Conservation (phyloP, 2,797 vertebrate species). For the Eulemur rubriventer region DNA sequence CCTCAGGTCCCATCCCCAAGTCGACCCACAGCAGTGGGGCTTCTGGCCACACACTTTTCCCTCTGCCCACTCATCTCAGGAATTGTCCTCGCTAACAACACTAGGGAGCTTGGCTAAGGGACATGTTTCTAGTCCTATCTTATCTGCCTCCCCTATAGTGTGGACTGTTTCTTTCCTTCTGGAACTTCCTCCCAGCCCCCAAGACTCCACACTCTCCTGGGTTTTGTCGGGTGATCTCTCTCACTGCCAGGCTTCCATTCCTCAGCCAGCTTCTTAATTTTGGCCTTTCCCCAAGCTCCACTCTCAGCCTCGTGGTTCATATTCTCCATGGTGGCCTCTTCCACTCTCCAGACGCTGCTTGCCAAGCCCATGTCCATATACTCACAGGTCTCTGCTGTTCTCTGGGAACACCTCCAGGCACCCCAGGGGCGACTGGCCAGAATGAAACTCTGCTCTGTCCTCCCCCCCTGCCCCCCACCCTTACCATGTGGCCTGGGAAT, state of each 20-base stretch:
- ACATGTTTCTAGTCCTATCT: background rate
- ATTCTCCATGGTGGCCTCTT: background rate
- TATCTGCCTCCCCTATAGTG: background rate
- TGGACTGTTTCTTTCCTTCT: background rate
- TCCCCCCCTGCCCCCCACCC: rapidly evolving
- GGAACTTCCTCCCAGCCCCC: background rate
- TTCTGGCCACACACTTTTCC: background rate
- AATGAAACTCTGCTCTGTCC: background rate
- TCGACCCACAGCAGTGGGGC: background rate
- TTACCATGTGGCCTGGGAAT: background rate
- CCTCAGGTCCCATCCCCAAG: background rate
- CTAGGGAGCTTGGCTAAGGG: background rate
- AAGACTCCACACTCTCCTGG: background rate
- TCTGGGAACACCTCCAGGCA: background rate
- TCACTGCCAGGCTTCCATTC: background rate
- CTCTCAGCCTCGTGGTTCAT: background rate
- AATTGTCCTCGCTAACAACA: background rate
- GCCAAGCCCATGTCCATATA: background rate
- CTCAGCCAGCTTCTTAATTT: background rate
- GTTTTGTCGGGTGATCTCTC: background rate
- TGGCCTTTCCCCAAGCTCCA: background rate
- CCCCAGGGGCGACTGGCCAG: rapidly evolving
- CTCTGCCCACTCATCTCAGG: background rate
- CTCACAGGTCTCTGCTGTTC: background rate
- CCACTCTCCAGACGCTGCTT: background rate